A percentile compares a stretch with the other conserved stretches of the same genome.
Evolutionary conservation across 2,113 vertebrate species (phyloP).

Genomic region (Heterotilapia buettikoferi): DNA sequence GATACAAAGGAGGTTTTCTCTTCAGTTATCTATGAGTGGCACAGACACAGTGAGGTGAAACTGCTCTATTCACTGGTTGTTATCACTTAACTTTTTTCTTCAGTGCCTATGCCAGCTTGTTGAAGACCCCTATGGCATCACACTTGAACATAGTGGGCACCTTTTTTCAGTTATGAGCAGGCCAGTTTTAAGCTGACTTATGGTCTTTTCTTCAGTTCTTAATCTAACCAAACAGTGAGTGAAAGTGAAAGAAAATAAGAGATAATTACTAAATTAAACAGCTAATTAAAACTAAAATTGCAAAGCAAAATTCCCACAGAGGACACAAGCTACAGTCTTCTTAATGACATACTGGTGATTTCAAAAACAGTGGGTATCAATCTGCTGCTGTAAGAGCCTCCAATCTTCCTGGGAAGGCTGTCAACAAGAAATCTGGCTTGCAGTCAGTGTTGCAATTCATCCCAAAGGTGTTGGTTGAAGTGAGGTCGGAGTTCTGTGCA

Average conservation of each 20-base stretch:
- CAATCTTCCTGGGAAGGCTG: not conserved
- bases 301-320: not conserved
- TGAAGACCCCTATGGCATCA: not conserved
- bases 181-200: not conserved
- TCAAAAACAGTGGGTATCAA: not conserved
- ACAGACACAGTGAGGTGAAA: not conserved
- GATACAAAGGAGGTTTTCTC: not conserved
- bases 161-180: not conserved
- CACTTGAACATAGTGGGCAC: not conserved
- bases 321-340: not conserved
- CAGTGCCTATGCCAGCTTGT: not conserved
- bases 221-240: not conserved
- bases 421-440: not conserved
- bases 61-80: not conserved
- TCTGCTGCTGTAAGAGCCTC: not conserved
- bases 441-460: not conserved
- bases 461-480: not conserved
- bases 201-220: not conserved
- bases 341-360: not conserved
- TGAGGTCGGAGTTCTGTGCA: not conserved
- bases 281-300: not conserved
- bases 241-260: not conserved
- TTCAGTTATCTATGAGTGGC: not conserved
- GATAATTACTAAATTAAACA: not conserved
- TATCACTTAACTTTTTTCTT: not conserved